Evolutionary conservation across 1,140 invertebrate species (phyloP).

Genomic region (Procambarus virginalis): DNA sequence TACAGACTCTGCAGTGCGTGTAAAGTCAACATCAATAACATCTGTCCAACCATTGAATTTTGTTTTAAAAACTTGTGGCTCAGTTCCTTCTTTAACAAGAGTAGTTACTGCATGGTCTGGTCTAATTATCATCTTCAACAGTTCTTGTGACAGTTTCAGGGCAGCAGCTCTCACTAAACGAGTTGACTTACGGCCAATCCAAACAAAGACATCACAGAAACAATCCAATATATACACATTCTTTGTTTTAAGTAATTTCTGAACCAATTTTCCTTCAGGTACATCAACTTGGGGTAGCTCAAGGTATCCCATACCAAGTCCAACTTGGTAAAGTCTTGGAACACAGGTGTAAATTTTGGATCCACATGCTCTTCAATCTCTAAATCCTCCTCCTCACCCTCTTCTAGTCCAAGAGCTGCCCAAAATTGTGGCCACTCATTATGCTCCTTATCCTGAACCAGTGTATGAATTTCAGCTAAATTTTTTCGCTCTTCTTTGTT

Average conservation of each 20-base stretch:
- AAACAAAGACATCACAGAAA: constrained; percentile 97
- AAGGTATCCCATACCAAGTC: constrained; percentile 97
- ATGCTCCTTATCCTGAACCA: constrained; percentile 87
- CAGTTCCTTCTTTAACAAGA: constrained; percentile 83
- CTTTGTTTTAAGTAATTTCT: constrained; percentile 88
- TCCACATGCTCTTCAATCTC: constrained; percentile 85
- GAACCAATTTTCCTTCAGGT: constrained; percentile 83
- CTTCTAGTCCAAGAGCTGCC: constrained; percentile 79
- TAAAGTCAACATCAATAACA: constrained; percentile 99
- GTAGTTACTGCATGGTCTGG: constrained; percentile 89
- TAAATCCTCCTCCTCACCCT: constrained; percentile 72
- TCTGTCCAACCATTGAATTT: constrained; percentile 99
- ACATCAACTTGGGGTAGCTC: constrained; percentile 93
- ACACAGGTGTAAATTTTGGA: constrained; percentile 84
- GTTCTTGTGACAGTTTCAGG: constrained; percentile 94
- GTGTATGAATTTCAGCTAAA: constrained; percentile 90
- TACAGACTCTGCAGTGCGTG: constrained; percentile 97
- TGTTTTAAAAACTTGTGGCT: constrained; percentile 93
- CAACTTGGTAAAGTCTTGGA: constrained; percentile 93
- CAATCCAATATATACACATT: constrained; percentile 99
- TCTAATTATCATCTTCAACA: constrained; percentile 92
- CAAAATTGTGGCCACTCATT: constrained; percentile 91
- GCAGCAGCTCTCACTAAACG: constrained; percentile 95
- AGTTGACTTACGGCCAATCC: constrained; percentile 99
- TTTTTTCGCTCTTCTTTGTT: constrained; percentile 99